A percentile compares a stretch with the other conserved stretches of the same genome.
Conservation (phyloP, 2,888 invertebrate genomes). For the Drosophila kambysellisi region DNA sequence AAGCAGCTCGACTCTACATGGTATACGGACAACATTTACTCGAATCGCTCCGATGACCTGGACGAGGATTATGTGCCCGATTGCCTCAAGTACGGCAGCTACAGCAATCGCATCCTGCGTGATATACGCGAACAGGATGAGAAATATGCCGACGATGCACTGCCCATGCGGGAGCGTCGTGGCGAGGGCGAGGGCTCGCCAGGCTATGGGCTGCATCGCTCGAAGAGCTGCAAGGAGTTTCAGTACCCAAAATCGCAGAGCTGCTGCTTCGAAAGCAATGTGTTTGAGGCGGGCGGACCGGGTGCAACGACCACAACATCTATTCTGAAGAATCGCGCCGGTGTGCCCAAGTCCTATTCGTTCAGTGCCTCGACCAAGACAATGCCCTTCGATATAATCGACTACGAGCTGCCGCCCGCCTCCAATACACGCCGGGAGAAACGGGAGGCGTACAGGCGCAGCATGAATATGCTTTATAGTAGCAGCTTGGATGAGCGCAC, state of each 20-base stretch:
- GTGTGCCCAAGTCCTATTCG: slow-evolving; percentile 85
- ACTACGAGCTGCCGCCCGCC: slow-evolving; percentile 83
- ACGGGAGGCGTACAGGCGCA: slow-evolving; percentile 82
- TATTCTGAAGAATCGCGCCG: slow-evolving; percentile 79
- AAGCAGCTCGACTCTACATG: slow-evolving; percentile 84
- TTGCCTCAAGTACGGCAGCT: slow-evolving; percentile 82
- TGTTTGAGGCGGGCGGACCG: slow-evolving; percentile 66
- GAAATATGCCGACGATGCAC: slow-evolving; percentile 65
- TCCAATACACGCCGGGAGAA: slow-evolving; percentile 80
- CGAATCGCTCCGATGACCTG: slow-evolving; percentile 84
- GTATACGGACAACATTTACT: slow-evolving; percentile 85
- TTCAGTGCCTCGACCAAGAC: slow-evolving; percentile 84
- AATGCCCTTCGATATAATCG: slow-evolving; percentile 85
- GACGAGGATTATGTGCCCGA: slow-evolving; percentile 84
- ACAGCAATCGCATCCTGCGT: slow-evolving; percentile 79
- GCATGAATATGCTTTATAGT: slow-evolving; percentile 82
- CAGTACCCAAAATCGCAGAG: slow-evolving; percentile 85
- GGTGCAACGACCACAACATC: slow-evolving; percentile 67
- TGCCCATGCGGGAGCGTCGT: slow-evolving; percentile 67
- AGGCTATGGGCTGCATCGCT: slow-evolving; percentile 82
- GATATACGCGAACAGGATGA: slow-evolving; percentile 84
- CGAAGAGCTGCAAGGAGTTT: slow-evolving; percentile 84
- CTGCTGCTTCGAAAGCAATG: slow-evolving; percentile 84
- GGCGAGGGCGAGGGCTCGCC: slow-evolving; percentile 82
- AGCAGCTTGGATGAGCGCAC: slow-evolving; percentile 77